Conservation (phyloP, 2,113 vertebrate genomes). For the Colius striatus region DNA sequence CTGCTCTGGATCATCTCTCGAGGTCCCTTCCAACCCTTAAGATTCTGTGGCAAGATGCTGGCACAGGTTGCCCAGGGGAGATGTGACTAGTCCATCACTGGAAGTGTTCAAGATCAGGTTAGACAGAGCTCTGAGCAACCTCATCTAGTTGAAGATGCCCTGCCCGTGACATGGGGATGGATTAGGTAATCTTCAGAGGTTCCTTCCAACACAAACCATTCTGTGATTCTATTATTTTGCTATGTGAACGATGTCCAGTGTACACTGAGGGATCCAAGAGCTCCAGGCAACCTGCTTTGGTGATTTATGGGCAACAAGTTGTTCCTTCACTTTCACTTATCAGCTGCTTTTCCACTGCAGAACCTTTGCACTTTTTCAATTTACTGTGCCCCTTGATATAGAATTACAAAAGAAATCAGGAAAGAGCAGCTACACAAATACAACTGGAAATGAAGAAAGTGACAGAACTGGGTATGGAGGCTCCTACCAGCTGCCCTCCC, state of each 20-base stretch:
- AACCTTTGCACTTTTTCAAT: not conserved
- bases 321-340: not conserved
- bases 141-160: fast-evolving
- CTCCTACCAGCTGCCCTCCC: not conserved
- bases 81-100: not conserved
- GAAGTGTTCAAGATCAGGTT: not conserved
- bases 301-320: not conserved
- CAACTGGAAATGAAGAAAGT: not conserved
- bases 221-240: not conserved
- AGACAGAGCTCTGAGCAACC: not conserved
- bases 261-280: not conserved
- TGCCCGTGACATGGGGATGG: not conserved
- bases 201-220: not conserved
- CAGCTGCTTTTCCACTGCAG: not conserved
- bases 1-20: too few relatives aligned
- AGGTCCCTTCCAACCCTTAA: too few relatives aligned
- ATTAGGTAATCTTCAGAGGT: not conserved
- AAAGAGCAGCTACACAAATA: not conserved
- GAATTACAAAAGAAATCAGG: not conserved
- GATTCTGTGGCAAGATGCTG: too few relatives aligned
- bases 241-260: not conserved
- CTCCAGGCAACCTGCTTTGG: not conserved
- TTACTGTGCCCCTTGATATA: not conserved
- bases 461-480: not conserved
- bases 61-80: fast-evolving